phyloP scores from a whole-genome alignment of 2,888 invertebrate species.

The Cheiracanthium punctorium region DNA sequence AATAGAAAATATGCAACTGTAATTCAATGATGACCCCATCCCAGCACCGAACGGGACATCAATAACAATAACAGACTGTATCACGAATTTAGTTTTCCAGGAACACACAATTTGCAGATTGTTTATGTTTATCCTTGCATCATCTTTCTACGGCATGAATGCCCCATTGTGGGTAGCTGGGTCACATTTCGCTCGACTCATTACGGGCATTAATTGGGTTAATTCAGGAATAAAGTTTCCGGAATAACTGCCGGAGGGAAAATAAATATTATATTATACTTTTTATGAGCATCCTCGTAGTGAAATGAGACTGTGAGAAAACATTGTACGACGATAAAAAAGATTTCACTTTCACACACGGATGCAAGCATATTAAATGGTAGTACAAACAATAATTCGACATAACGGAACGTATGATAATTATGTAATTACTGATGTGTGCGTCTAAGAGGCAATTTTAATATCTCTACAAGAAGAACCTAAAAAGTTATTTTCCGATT shows the following conservation, averaged over 20 bases:
- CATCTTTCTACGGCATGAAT: background rate
- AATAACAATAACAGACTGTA: background rate
- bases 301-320: too few species aligned
- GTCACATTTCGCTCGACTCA: background rate
- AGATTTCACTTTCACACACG: too few species aligned
- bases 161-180: background rate
- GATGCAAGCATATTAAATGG: too few species aligned
- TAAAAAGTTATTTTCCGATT: too few species aligned
- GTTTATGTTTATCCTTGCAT: conserved; percentile 25
- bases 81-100: background rate
- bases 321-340: too few species aligned
- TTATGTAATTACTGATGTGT: too few species aligned
- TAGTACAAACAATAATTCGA: too few species aligned
- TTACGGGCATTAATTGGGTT: background rate
- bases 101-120: background rate
- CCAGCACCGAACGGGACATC: background rate
- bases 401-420: too few species aligned
- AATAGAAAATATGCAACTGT: too few species aligned
- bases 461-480: too few species aligned
- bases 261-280: background rate
- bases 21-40: background rate
- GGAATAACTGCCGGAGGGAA: background rate
- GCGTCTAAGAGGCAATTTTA: too few species aligned
- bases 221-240: conserved; percentile 10
- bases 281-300: background rate